phyloP scores from a whole-genome alignment of 2,797 vertebrate species.

The Sciurus vulgaris region DNA sequence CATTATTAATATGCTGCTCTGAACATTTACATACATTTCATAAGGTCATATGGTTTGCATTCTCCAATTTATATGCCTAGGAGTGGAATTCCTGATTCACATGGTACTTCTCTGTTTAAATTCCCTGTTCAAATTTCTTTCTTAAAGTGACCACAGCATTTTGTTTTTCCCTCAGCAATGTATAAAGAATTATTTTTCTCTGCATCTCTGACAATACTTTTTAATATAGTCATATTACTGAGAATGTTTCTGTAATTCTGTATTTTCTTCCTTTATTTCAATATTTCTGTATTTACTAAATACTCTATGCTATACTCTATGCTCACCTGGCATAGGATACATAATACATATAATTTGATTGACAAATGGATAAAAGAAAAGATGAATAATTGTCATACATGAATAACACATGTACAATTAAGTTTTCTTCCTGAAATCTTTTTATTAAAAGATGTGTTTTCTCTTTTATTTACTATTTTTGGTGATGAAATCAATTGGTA shows the following conservation, averaged over 20 bases:
- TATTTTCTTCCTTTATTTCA: not conserved
- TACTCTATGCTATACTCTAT: not conserved
- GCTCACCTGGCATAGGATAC: not conserved
- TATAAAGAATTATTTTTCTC: not conserved
- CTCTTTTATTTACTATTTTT: constrained; percentile 41
- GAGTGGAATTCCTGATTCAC: not conserved
- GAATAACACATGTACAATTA: not conserved
- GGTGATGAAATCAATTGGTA: constrained; percentile 55
- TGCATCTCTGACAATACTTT: not conserved
- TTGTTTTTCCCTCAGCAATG: not conserved
- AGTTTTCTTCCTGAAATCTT: not conserved
- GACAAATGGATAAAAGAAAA: constrained; percentile 3
- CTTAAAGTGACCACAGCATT: not conserved
- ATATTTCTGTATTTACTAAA: not conserved
- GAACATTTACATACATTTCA: not conserved
- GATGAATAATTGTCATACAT: constrained; percentile 9
- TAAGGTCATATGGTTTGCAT: not conserved
- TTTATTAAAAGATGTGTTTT: not conserved
- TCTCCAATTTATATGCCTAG: not conserved
- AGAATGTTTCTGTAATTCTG: not conserved
- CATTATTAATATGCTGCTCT: not conserved
- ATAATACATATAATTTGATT: not conserved
- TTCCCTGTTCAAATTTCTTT: not conserved
- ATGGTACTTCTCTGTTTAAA: not conserved
- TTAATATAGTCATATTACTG: not conserved